phyloP scores from a whole-genome alignment of 2,113 vertebrate genomes.

The Callocephalon fimbriatum region DNA sequence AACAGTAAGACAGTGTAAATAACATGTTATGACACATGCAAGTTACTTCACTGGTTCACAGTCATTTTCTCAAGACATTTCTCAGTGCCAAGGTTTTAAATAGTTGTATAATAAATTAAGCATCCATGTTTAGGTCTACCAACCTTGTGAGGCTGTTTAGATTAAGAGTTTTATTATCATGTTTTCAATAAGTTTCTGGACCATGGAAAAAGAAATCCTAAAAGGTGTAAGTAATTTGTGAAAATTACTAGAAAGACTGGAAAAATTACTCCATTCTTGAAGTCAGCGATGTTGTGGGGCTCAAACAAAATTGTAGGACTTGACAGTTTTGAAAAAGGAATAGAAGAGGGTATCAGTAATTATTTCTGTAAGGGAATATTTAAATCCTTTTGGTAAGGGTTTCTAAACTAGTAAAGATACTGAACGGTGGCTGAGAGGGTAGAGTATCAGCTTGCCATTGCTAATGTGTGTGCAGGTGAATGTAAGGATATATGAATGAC shows the following conservation, averaged over 20 bases:
- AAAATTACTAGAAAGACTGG: background rate
- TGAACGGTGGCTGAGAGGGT: background rate
- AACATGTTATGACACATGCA: background rate
- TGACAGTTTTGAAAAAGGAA: background rate
- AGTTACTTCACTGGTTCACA: background rate
- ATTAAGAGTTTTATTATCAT: background rate
- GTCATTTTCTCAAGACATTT: background rate
- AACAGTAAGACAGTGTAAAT: conserved; percentile 6
- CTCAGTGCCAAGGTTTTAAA: conserved; percentile 2
- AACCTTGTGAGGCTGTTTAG: background rate
- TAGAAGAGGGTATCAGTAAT: background rate
- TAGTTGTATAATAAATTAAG: background rate
- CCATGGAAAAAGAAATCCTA: background rate
- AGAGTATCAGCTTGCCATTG: background rate
- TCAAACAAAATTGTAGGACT: background rate
- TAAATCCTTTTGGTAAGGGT: background rate
- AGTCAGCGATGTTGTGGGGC: background rate
- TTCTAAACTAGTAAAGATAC: background rate
- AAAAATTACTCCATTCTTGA: background rate
- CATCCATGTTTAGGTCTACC: background rate
- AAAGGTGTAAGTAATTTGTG: background rate
- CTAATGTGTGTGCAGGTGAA: background rate
- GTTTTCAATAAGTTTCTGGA: background rate
- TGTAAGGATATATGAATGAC: background rate
- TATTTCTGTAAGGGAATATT: background rate